Conservation (phyloP, 2,888 invertebrate genomes). For the Trichacis sp. region DNA sequence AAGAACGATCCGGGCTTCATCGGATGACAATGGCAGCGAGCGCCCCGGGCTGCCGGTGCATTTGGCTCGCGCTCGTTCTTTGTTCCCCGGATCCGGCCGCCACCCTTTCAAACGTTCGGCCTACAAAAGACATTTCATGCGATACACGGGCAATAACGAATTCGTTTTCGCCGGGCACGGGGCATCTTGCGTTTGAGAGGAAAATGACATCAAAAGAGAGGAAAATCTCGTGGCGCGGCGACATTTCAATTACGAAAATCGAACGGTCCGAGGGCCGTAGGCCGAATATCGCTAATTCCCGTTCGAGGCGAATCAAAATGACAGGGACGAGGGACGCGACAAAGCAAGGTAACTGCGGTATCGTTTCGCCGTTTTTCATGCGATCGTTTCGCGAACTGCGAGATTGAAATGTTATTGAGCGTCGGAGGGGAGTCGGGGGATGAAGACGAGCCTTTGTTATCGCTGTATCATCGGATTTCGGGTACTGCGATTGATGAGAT, state of each 20-base stretch:
- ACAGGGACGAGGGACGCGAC: neutral
- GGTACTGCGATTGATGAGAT: no score
- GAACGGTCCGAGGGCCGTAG: conserved; percentile 24
- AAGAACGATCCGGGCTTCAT: conserved; percentile 36
- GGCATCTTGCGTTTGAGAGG: conserved; percentile 10
- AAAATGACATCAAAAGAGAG: conserved; percentile 45
- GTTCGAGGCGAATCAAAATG: neutral
- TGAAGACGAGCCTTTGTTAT: conserved; percentile 8
- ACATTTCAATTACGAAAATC: conserved; percentile 50
- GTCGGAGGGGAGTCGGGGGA: conserved; percentile 5
- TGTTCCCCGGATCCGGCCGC: conserved; percentile 34
- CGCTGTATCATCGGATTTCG: no score
- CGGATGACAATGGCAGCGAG: conserved; percentile 36
- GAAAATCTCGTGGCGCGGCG: conserved; percentile 39
- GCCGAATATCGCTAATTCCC: conserved; percentile 34
- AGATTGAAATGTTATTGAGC: conserved; percentile 26
- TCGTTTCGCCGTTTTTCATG: neutral
- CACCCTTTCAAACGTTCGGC: conserved; percentile 33
- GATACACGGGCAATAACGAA: conserved; percentile 47
- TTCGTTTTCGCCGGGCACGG: conserved; percentile 38
- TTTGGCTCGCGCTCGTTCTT: conserved; percentile 34
- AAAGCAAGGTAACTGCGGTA: conserved; percentile 30
- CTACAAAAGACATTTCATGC: conserved; percentile 43
- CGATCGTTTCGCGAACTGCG: conserved; percentile 19
- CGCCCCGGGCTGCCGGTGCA: conserved; percentile 32